These are phyloP conservation scores for Mastomys natalensis DNA, from an alignment of 2,113 vertebrate species.

Conservation along the genomic window DNA sequence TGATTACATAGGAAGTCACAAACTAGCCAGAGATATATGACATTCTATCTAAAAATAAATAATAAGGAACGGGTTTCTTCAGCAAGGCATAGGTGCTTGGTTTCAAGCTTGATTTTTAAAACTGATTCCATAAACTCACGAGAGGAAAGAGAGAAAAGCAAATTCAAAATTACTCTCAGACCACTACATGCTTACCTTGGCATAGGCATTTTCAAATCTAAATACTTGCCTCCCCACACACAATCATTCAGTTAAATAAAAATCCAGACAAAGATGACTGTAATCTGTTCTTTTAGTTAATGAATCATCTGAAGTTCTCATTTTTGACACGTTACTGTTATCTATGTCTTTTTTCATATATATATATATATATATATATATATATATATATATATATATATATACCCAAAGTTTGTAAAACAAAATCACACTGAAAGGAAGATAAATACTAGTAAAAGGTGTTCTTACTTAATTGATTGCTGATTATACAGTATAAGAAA, in stretches of 20 bases:
- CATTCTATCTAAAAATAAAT: not conserved
- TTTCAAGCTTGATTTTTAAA: not conserved
- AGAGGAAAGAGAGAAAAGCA: too few species aligned
- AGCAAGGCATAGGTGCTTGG: not conserved
- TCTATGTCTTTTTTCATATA: not conserved
- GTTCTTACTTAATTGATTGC: not conserved
- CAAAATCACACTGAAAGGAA: conserved; percentile 11
- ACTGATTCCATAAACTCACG: not conserved
- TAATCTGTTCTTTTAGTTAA: not conserved
- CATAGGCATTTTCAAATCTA: not conserved
- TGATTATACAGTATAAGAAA: not conserved
- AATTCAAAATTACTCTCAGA: not conserved
- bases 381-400: too few species aligned
- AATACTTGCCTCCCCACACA: not conserved
- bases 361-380: too few species aligned
- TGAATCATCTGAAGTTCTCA: conserved; percentile 20
- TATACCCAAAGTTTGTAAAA: not conserved
- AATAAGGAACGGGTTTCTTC: not conserved
- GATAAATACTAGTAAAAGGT: conserved; percentile 19
- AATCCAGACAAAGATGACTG: not conserved
- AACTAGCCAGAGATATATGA: not conserved
- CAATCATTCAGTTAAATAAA: not conserved
- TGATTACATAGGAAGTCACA: not conserved
- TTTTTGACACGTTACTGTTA: not conserved
- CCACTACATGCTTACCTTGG: not conserved